phyloP scores from a whole-genome alignment of 2,797 vertebrate species.

The Phoeniculus purpureus region DNA sequence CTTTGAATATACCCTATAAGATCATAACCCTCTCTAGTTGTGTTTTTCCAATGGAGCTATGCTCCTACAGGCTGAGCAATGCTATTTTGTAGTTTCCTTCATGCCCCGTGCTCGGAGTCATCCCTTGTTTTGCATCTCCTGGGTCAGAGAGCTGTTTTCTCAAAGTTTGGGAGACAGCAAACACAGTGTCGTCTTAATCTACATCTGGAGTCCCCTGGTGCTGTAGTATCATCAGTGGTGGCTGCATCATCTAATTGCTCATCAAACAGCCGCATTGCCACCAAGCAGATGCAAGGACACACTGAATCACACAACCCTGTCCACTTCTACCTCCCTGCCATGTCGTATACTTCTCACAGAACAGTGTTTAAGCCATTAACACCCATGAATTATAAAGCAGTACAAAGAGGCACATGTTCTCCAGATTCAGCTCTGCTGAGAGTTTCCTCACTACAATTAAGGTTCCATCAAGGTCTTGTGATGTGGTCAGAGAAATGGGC shows the following conservation, averaged over 20 bases:
- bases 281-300: neutral
- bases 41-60: neutral
- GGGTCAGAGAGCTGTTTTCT: neutral
- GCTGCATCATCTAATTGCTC: neutral
- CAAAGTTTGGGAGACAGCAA: neutral
- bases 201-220: neutral
- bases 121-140: neutral
- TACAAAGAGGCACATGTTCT: neutral
- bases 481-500: neutral
- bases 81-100: neutral
- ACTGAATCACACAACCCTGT: rapidly evolving
- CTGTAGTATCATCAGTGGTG: neutral
- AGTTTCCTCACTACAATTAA: neutral
- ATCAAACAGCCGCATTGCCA: neutral
- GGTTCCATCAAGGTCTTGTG: neutral
- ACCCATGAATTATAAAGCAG: constrained; percentile 9
- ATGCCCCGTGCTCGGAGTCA: neutral
- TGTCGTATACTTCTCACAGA: neutral
- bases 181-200: neutral
- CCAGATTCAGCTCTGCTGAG: neutral
- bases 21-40: neutral
- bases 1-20: neutral
- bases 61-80: neutral
- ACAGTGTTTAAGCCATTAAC: neutral
- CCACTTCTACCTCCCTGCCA: neutral